Percentiles rank a stretch among this genome's conserved stretches.
phyloP scores from a whole-genome alignment of 2,113 vertebrate species.

The Coregonus clupeaformis region DNA sequence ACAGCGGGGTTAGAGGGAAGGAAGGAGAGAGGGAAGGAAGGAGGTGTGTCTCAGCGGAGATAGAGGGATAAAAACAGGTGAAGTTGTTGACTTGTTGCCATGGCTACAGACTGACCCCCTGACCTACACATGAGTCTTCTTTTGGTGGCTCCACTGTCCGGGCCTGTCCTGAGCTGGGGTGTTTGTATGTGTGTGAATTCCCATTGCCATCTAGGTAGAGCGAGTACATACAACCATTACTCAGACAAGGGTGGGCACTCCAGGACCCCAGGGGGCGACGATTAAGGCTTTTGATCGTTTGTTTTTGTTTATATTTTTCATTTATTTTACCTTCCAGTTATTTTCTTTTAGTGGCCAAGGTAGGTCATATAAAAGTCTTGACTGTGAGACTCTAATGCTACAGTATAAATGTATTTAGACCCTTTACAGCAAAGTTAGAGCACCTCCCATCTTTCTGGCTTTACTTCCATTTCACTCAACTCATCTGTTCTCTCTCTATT shows the following conservation, averaged over 20 bases:
- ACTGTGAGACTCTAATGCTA: conserved; percentile 71
- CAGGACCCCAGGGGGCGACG: not conserved
- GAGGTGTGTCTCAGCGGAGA: conserved; percentile 1
- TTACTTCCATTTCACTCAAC: not conserved
- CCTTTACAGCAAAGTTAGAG: not conserved
- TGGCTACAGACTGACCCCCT: conserved; percentile 15
- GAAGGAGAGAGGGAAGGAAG: conserved; percentile 22
- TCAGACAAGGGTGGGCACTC: not conserved
- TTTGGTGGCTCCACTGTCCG: conserved; percentile 36
- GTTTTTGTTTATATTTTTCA: not conserved
- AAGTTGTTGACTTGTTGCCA: conserved; percentile 8
- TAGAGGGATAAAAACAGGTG: conserved; percentile 21
- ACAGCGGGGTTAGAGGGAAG: conserved; percentile 8
- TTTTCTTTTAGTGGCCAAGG: conserved; percentile 33
- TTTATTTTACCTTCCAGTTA: conserved; percentile 16
- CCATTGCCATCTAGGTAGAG: not conserved
- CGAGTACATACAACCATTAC: not conserved
- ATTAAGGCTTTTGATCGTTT: conserved; percentile 64
- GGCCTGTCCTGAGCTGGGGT: conserved; percentile 62
- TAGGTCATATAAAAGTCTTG: conserved; percentile 56
- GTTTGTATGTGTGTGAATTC: conserved; percentile 1
- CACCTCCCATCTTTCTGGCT: not conserved
- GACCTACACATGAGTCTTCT: conserved; percentile 16
- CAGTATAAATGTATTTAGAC: conserved; percentile 55
- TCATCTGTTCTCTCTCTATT: conserved; percentile 8